phyloP scores from a whole-genome alignment of 2,888 invertebrate genomes.

The Stenotaenia linearis region DNA sequence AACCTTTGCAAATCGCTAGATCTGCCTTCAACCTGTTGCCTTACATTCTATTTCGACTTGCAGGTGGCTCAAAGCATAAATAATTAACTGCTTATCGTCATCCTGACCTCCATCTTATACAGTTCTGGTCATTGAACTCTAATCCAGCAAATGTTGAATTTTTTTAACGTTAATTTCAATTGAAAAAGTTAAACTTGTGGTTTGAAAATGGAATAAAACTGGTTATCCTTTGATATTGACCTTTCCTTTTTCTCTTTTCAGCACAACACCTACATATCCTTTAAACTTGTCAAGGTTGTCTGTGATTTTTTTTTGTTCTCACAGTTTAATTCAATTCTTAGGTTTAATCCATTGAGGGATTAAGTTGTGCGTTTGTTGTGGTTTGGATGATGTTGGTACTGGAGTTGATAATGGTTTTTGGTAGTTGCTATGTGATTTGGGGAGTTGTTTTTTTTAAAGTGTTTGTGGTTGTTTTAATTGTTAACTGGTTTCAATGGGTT shows the following conservation, averaged over 20 bases:
- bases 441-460: too few relatives aligned
- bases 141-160: neutral
- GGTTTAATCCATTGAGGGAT: neutral
- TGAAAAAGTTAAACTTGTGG: neutral
- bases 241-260: neutral
- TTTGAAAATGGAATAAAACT: too few relatives aligned
- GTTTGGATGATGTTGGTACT: too few relatives aligned
- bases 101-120: neutral
- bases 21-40: neutral
- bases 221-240: neutral
- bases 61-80: neutral
- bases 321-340: neutral
- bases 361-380: too few relatives aligned
- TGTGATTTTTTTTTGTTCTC: neutral
- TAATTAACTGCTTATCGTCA: neutral
- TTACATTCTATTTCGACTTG: too few relatives aligned
- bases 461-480: too few relatives aligned
- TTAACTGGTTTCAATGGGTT: too few relatives aligned
- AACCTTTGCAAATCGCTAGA: neutral
- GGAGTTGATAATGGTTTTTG: too few relatives aligned
- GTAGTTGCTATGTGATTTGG: too few relatives aligned
- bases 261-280: neutral
- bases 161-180: neutral
- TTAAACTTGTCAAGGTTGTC: neutral
- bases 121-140: neutral